Percentiles rank a stretch among this genome's conserved stretches.
These are phyloP conservation scores for Ericerus pela DNA, from an alignment of 1,140 invertebrate genomes.

Conservation along the genomic window DNA sequence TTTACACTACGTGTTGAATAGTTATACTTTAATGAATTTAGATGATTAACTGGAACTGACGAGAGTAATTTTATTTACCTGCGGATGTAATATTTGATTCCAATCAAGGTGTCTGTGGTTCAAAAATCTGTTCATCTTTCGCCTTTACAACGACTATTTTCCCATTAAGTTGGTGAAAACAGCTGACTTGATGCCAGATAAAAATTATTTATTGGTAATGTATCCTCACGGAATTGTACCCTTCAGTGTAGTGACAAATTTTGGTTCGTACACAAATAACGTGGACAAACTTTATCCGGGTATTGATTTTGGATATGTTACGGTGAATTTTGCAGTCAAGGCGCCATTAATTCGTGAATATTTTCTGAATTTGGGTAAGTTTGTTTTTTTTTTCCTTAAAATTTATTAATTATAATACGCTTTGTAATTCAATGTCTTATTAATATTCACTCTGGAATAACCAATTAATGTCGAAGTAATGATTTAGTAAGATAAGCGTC, in stretches of 20 bases:
- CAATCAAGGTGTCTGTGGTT: neutral
- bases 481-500: too few relatives aligned
- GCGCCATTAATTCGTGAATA: neutral
- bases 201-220: constrained; percentile 71
- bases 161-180: constrained; percentile 71
- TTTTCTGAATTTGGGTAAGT: neutral
- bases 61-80: too few relatives aligned
- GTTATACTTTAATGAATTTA: too few relatives aligned
- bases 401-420: too few relatives aligned
- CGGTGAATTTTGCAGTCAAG: neutral
- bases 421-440: too few relatives aligned
- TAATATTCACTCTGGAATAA: too few relatives aligned
- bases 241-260: constrained; percentile 58
- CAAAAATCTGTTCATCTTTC: neutral
- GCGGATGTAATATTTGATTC: too few relatives aligned
- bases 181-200: constrained; percentile 54
- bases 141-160: constrained; percentile 62
- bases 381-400: too few relatives aligned
- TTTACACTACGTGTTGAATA: too few relatives aligned
- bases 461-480: too few relatives aligned
- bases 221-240: constrained; percentile 82
- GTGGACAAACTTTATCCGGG: constrained; percentile 64
- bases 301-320: neutral
- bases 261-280: constrained; percentile 56
- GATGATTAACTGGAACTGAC: too few relatives aligned